Percentiles rank a stretch among this genome's conserved stretches.
Conservation (phyloP, 2,888 invertebrate genomes). For the Portevinia maculata region DNA sequence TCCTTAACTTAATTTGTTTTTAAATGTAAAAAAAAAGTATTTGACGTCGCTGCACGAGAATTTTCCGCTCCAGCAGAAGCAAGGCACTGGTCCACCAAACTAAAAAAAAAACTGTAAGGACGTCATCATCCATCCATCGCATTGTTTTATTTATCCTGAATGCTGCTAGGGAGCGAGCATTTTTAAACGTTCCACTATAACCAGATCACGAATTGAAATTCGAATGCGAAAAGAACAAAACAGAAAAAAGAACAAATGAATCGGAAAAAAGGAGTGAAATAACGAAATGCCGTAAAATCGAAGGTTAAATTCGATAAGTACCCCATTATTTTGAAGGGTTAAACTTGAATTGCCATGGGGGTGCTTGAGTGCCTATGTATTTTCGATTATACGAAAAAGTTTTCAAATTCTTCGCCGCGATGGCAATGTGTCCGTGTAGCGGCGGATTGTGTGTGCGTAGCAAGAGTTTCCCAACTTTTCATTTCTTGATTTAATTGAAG, state of each 20-base stretch:
- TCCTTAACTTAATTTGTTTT: constrained; percentile 59
- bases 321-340: constrained; percentile 60
- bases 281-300: constrained; percentile 43
- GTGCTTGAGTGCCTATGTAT: constrained; percentile 39
- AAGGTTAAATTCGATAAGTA: constrained; percentile 69
- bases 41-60: constrained; percentile 18
- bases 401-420: constrained; percentile 32
- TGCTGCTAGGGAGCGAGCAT: background rate
- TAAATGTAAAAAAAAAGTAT: constrained; percentile 54
- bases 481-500: constrained; percentile 51
- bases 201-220: constrained; percentile 61
- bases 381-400: constrained; percentile 35
- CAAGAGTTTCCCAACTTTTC: constrained; percentile 30
- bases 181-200: constrained; percentile 22
- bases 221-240: background rate
- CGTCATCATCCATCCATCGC: constrained; percentile 15
- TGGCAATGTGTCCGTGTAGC: background rate
- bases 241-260: constrained; percentile 4
- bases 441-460: background rate
- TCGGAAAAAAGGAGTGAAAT: background rate
- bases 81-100: too few species aligned
- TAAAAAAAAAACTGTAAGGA: background rate
- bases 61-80: too few species aligned
- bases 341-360: constrained; percentile 63
- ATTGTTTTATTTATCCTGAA: constrained; percentile 48